These are phyloP conservation scores for Seira sanloemensis DNA, from an alignment of 2,888 invertebrate genomes.

Conservation along the genomic window DNA sequence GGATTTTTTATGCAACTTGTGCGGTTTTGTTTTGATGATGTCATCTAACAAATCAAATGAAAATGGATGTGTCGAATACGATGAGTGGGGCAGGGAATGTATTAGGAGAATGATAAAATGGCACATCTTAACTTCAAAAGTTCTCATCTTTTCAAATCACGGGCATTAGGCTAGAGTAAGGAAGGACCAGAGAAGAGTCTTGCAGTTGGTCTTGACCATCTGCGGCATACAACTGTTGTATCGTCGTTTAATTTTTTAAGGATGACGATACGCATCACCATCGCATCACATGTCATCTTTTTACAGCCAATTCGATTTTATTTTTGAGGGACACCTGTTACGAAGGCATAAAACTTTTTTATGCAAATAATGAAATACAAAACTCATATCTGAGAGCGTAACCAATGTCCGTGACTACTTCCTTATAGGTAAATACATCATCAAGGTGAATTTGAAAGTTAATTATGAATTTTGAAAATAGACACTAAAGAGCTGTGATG, in stretches of 20 bases:
- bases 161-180: not conserved
- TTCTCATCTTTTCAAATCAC: not conserved
- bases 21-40: constrained; percentile 31
- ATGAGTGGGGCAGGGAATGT: not conserved
- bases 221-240: too few relatives aligned
- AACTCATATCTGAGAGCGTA: not conserved
- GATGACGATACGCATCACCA: not conserved
- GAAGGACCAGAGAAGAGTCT: not conserved
- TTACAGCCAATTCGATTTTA: not conserved
- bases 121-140: not conserved
- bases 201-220: not conserved
- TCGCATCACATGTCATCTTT: not conserved
- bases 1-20: constrained; percentile 28
- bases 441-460: not conserved
- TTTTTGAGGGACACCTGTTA: not conserved
- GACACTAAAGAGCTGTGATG: not conserved
- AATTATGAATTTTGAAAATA: not conserved
- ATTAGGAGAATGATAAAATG: not conserved
- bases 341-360: not conserved
- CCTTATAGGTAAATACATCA: not conserved
- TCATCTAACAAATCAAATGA: not conserved
- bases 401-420: not conserved
- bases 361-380: not conserved
- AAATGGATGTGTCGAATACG: too few relatives aligned
- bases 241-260: too few relatives aligned